Evolutionary conservation across 2,797 vertebrate genomes (phyloP).

Genomic region (Crenuchus spilurus): DNA sequence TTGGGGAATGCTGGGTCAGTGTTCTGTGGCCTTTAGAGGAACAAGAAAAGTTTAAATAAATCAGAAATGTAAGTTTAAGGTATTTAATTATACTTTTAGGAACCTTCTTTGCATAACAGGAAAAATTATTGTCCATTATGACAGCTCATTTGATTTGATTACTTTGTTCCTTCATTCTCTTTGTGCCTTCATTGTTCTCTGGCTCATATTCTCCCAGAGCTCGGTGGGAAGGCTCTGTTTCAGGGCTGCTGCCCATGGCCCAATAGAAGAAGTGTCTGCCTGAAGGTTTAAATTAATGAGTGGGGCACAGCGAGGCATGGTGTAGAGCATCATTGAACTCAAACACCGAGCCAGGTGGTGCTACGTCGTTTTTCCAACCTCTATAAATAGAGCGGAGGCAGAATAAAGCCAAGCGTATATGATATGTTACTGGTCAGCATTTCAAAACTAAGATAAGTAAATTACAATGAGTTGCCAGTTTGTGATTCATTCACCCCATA

Average conservation of each 20-base stretch:
- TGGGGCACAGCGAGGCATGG: slow-evolving; percentile 36
- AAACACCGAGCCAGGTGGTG: slow-evolving; percentile 43
- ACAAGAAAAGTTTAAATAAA: background rate
- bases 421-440: too few species aligned
- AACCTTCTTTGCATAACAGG: background rate
- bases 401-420: too few species aligned
- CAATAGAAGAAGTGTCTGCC: slow-evolving; percentile 27
- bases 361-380: slow-evolving; percentile 22
- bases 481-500: too few species aligned
- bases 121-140: background rate
- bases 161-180: background rate
- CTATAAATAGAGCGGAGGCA: slow-evolving; percentile 46
- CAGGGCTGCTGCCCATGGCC: slow-evolving; percentile 17
- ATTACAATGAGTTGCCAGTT: background rate
- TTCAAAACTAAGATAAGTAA: too few species aligned
- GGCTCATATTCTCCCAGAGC: slow-evolving; percentile 5
- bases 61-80: background rate
- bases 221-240: slow-evolving; percentile 21
- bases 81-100: too few species aligned
- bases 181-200: slow-evolving; percentile 13
- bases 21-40: background rate
- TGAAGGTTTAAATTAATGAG: slow-evolving; percentile 47
- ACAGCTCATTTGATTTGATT: background rate
- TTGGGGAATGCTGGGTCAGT: background rate
- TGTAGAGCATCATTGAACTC: slow-evolving; percentile 27